Evolutionary conservation across 2,113 vertebrate species (phyloP).

Genomic region (Archocentrus centrarchus): DNA sequence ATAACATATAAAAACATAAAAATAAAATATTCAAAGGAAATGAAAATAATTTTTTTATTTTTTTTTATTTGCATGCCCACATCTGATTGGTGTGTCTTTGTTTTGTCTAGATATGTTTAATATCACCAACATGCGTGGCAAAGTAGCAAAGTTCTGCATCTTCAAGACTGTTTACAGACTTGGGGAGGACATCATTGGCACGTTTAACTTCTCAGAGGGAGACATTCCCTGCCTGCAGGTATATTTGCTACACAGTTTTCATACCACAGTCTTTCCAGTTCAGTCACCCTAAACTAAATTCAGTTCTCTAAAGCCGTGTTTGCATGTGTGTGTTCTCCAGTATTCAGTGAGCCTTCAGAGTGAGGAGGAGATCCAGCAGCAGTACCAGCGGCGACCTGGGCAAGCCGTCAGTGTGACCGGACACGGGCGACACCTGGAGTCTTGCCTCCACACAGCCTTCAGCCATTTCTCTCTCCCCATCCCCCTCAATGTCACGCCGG

Average conservation of each 20-base stretch:
- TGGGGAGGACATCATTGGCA: slow-evolving; percentile 94
- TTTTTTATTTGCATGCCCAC: neutral
- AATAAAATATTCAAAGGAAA: neutral
- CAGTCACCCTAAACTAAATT: neutral
- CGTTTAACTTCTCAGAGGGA: slow-evolving; percentile 94
- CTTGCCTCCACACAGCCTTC: slow-evolving; percentile 94
- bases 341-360: slow-evolving; percentile 96
- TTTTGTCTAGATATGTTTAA: slow-evolving; percentile 89
- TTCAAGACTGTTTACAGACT: slow-evolving; percentile 96
- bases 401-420: slow-evolving; percentile 86
- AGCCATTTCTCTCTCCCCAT: slow-evolving; percentile 96
- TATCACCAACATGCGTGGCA: slow-evolving; percentile 93
- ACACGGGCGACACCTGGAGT: slow-evolving; percentile 93
- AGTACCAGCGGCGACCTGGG: slow-evolving; percentile 87
- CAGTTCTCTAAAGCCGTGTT: neutral
- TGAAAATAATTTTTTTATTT: neutral
- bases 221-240: slow-evolving; percentile 97
- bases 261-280: neutral
- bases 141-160: slow-evolving; percentile 96
- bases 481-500: slow-evolving; percentile 92
- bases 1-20: neutral
- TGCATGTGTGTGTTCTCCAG: slow-evolving; percentile 70
- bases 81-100: neutral
- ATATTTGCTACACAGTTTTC: neutral
- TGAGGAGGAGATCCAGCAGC: slow-evolving; percentile 91